Conservation (phyloP, 2,888 invertebrate species). For the Hemithea aestivaria region DNA sequence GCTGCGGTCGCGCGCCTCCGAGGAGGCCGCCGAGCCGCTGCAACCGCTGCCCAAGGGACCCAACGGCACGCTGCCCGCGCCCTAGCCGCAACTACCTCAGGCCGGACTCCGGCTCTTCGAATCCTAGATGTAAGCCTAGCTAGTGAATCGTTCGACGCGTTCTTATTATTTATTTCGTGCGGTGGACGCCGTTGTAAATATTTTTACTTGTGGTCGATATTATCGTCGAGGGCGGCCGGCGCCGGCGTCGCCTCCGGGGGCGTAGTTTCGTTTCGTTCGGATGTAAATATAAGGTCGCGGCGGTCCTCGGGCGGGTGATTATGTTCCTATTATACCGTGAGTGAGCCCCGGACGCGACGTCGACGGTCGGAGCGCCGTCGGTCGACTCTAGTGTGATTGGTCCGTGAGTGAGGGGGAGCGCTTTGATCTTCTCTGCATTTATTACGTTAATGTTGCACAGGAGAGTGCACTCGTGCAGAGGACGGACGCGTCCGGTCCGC, state of each 20-base stretch:
- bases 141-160: slow-evolving; percentile 56
- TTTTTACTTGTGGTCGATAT: slow-evolving; percentile 27
- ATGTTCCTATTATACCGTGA: no score
- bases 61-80: slow-evolving; percentile 49
- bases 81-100: slow-evolving; percentile 55
- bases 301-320: not conserved
- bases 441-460: slow-evolving; percentile 44
- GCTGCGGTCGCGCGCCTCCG: slow-evolving; percentile 57
- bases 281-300: slow-evolving; percentile 26
- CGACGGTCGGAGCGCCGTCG: slow-evolving; percentile 25
- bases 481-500: slow-evolving; percentile 29
- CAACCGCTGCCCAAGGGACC: slow-evolving; percentile 42
- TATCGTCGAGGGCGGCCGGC: slow-evolving; percentile 17
- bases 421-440: slow-evolving; percentile 52
- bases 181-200: slow-evolving; percentile 30
- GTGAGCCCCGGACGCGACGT: slow-evolving; percentile 1
- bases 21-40: slow-evolving; percentile 55
- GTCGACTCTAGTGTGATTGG: slow-evolving; percentile 38
- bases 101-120: slow-evolving; percentile 60
- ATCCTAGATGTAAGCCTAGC: slow-evolving; percentile 68
- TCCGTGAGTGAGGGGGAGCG: slow-evolving; percentile 34
- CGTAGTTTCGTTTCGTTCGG: slow-evolving; percentile 10
- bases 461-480: slow-evolving; percentile 39
- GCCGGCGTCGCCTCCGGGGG: slow-evolving; percentile 11
- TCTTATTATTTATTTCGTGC: slow-evolving; percentile 48